Evolutionary conservation across 2,888 invertebrate species (phyloP).

Genomic region (Carterocephalus palaemon): DNA sequence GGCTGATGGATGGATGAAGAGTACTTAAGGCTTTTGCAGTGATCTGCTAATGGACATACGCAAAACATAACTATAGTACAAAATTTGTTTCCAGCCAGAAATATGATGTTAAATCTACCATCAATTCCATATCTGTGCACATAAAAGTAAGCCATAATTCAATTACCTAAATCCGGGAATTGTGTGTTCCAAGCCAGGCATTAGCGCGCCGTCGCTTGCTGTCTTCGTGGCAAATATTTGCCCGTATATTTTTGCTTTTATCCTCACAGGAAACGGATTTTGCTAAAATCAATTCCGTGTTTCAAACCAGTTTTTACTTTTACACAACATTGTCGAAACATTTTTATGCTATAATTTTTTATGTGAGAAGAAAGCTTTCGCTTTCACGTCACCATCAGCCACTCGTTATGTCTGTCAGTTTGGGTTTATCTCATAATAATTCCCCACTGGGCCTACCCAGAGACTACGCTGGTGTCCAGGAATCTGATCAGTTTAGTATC

Average conservation of each 20-base stretch:
- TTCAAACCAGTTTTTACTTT: constrained; percentile 1
- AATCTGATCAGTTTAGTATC: too few species aligned
- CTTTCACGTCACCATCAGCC: too few species aligned
- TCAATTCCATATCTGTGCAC: neutral
- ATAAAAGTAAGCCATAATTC: constrained; percentile 6
- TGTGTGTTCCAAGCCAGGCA: neutral
- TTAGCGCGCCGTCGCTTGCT: constrained; percentile 6
- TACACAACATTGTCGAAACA: neutral
- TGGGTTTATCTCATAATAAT: too few species aligned
- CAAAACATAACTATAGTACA: too few species aligned
- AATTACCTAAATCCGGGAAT: constrained; percentile 10
- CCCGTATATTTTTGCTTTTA: constrained; percentile 8
- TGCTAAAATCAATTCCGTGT: constrained; percentile 10
- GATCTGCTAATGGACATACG: too few species aligned
- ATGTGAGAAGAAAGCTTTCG: neutral
- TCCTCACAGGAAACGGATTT: constrained; percentile 1
- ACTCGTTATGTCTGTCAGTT: too few species aligned
- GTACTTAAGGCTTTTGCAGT: too few species aligned
- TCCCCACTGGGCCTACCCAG: too few species aligned
- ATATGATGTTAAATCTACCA: too few species aligned
- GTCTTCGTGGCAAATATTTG: constrained; percentile 3
- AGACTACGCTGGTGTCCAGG: too few species aligned
- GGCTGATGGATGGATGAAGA: too few species aligned
- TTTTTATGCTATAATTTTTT: neutral
- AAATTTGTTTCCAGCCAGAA: too few species aligned